phyloP scores from a whole-genome alignment of 30 jellyfish, hydroid and myxozoan genomes.

The Aurelia sp. region DNA sequence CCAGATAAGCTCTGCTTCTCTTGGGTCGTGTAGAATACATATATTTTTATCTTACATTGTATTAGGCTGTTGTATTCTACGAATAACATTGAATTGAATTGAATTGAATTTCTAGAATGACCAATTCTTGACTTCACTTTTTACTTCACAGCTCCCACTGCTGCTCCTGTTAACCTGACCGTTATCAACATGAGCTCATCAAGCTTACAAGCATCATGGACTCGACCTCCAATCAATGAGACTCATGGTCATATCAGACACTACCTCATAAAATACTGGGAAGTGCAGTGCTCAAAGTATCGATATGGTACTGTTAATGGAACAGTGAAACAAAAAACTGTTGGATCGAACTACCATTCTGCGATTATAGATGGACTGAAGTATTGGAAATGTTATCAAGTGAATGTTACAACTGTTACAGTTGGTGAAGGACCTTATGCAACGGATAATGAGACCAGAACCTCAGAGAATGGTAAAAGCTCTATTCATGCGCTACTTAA shows the following conservation, averaged over 20 bases:
- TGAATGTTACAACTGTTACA: slow-evolving; percentile 30
- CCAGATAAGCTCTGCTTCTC: too few relatives aligned
- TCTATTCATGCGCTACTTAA: too few relatives aligned
- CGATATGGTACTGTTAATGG: background rate
- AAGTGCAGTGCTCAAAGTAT: background rate
- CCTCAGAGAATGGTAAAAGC: too few relatives aligned
- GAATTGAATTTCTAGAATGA: too few relatives aligned
- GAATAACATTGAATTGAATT: too few relatives aligned
- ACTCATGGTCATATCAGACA: background rate
- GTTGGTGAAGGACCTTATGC: slow-evolving; percentile 21
- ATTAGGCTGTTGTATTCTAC: too few relatives aligned
- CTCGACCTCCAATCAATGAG: background rate
- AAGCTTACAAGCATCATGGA: background rate
- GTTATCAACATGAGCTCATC: background rate
- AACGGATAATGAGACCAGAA: background rate
- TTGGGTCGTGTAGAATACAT: too few relatives aligned
- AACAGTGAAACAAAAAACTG: background rate
- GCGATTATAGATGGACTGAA: background rate
- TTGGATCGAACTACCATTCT: background rate
- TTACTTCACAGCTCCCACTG: slow-evolving; percentile 12
- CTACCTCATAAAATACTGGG: background rate
- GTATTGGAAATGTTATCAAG: slow-evolving; percentile 21
- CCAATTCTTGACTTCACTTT: too few relatives aligned
- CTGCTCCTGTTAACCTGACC: background rate
- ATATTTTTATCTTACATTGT: too few relatives aligned